phyloP scores from a whole-genome alignment of 1,140 invertebrate genomes.

The Belonocnema kinseyi region DNA sequence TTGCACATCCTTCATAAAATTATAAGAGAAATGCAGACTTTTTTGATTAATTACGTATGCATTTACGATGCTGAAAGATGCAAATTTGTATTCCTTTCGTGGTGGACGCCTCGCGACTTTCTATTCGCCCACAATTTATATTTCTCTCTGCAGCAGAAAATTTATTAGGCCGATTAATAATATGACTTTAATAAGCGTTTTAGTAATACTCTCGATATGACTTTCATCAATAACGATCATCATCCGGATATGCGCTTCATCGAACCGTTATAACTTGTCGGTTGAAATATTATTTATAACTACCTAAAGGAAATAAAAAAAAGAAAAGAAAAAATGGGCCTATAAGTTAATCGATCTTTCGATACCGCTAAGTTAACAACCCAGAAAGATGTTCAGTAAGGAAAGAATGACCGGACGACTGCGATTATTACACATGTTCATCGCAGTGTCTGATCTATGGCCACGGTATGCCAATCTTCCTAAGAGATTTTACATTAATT shows the following conservation, averaged over 20 bases:
- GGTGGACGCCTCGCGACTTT: too few species aligned
- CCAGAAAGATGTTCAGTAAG: not conserved
- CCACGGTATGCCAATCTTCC: too few species aligned
- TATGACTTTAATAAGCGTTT: too few species aligned
- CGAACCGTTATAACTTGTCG: constrained; percentile 6
- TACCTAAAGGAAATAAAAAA: not conserved
- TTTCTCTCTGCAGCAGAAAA: too few species aligned
- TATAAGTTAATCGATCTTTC: not conserved
- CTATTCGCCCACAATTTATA: too few species aligned
- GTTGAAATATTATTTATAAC: not conserved
- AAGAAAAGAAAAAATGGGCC: not conserved
- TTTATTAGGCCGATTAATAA: too few species aligned
- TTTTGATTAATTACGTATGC: too few species aligned
- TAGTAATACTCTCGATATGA: too few species aligned
- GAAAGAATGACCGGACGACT: not conserved
- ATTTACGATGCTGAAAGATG: too few species aligned
- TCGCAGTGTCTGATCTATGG: not conserved
- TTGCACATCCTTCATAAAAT: too few species aligned
- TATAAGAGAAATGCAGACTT: too few species aligned
- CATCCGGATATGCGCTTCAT: constrained; percentile 2
- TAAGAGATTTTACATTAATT: not conserved
- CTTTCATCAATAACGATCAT: not conserved
- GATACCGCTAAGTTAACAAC: constrained; percentile 3
- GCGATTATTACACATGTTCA: constrained; percentile 1
- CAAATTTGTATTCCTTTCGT: too few species aligned